These are phyloP conservation scores for Colletes gigas DNA, from an alignment of 1,140 invertebrate species.

Conservation along the genomic window DNA sequence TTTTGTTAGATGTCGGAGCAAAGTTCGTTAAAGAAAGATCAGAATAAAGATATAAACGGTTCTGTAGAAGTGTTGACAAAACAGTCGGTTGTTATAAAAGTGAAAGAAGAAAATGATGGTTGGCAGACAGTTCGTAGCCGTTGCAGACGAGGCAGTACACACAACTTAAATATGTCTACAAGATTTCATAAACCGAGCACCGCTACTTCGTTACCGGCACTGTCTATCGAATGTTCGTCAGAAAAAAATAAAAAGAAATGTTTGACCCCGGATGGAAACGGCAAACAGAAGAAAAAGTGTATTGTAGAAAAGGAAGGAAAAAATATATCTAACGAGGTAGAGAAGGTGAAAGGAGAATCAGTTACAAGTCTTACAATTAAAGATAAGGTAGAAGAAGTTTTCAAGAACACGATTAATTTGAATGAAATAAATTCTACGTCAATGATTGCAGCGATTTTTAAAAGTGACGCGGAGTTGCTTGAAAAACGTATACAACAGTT, in stretches of 20 bases:
- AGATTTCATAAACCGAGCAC: constrained; percentile 82
- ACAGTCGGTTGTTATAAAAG: constrained; percentile 52
- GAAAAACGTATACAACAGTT: constrained; percentile 80
- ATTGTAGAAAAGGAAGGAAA: constrained; percentile 64
- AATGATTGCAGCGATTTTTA: constrained; percentile 79
- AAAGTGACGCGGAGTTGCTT: constrained; percentile 81
- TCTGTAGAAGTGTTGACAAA: constrained; percentile 73
- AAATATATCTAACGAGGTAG: constrained; percentile 65
- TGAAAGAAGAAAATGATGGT: constrained; percentile 80
- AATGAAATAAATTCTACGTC: constrained; percentile 77
- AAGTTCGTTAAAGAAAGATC: constrained; percentile 43
- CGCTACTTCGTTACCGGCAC: constrained; percentile 83
- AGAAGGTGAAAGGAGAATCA: constrained; percentile 67
- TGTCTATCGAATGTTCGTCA: constrained; percentile 77
- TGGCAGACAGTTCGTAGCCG: constrained; percentile 86
- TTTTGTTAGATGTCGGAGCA: constrained; percentile 59
- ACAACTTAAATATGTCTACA: constrained; percentile 78
- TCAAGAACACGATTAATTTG: constrained; percentile 53
- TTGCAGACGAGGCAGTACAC: constrained; percentile 75
- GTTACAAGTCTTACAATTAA: constrained; percentile 43
- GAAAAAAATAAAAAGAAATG: constrained; percentile 77
- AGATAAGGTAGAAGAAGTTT: constrained; percentile 53
- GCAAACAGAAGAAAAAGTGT: constrained; percentile 64
- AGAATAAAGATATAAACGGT: constrained; percentile 67
- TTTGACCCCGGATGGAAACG: constrained; percentile 66